A percentile compares a stretch with the other conserved stretches of the same genome.
Conservation (phyloP, 2,113 vertebrate genomes). For the Anas platyrhynchos region DNA sequence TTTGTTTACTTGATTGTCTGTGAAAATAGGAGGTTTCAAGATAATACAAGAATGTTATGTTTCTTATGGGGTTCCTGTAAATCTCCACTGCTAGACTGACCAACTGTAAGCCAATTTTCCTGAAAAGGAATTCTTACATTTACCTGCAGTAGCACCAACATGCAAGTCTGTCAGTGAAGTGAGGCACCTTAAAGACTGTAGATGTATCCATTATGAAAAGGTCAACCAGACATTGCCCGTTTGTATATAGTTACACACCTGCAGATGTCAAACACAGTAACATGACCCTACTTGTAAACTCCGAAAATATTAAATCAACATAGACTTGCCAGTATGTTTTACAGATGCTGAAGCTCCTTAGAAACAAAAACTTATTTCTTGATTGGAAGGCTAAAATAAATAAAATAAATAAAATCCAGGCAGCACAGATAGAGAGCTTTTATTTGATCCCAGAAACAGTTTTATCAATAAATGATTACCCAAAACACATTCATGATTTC, state of each 20-base stretch:
- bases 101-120: neutral
- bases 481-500: neutral
- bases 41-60: neutral
- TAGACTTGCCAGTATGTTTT: neutral
- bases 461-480: neutral
- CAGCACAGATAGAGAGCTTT: neutral
- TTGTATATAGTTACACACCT: neutral
- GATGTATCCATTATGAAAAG: neutral
- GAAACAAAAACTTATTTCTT: neutral
- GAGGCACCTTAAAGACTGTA: neutral
- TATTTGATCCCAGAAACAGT: neutral
- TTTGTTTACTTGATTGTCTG: conserved; percentile 24
- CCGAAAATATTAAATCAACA: neutral
- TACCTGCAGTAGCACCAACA: neutral
- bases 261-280: fast-evolving
- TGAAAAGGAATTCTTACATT: neutral
- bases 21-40: conserved; percentile 17
- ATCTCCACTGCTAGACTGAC: neutral
- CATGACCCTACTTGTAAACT: neutral
- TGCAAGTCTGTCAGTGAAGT: neutral
- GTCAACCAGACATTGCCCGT: neutral
- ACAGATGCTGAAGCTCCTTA: neutral
- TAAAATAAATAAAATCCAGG: too few relatives aligned
- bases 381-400: too few relatives aligned
- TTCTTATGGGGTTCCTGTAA: neutral